Percentiles rank a stretch among this genome's conserved stretches.
Evolutionary conservation across 2,113 vertebrate species (phyloP).

Genomic region (Psephotus haematonotus): DNA sequence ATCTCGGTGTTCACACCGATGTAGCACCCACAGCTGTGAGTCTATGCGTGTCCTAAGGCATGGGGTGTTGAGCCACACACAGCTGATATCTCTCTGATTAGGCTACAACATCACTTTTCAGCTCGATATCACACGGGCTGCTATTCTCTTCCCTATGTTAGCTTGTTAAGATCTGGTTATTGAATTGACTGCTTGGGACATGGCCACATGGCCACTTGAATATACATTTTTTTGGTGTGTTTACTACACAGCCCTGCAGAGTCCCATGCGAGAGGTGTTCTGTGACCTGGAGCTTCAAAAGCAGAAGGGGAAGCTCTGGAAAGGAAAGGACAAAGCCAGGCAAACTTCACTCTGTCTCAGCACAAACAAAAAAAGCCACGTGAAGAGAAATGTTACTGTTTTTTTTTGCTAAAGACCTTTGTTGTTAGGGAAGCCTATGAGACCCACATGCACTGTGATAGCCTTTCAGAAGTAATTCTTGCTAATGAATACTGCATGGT

Average conservation of each 20-base stretch:
- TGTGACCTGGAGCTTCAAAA: not conserved
- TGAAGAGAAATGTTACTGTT: not conserved
- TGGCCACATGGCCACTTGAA: not conserved
- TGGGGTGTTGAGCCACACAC: not conserved
- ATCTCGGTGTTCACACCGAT: accelerated
- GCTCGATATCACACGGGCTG: not conserved
- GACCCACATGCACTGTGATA: not conserved
- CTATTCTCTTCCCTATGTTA: accelerated
- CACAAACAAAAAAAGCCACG: not conserved
- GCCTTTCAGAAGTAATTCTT: not conserved
- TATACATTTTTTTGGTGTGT: not conserved
- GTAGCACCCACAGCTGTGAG: not conserved
- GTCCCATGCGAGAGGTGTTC: not conserved
- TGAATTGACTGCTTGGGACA: not conserved
- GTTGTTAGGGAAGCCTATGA: not conserved
- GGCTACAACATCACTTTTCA: not conserved
- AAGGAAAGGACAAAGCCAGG: not conserved
- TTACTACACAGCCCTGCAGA: not conserved
- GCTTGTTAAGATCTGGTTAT: not conserved
- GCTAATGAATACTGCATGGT: not conserved
- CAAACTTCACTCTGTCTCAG: not conserved
- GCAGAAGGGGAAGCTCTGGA: not conserved
- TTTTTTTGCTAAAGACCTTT: not conserved
- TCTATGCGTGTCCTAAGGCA: not conserved
- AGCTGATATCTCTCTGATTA: not conserved